phyloP scores from a whole-genome alignment of 2,888 invertebrate species.

The Zelleria hepariella region DNA sequence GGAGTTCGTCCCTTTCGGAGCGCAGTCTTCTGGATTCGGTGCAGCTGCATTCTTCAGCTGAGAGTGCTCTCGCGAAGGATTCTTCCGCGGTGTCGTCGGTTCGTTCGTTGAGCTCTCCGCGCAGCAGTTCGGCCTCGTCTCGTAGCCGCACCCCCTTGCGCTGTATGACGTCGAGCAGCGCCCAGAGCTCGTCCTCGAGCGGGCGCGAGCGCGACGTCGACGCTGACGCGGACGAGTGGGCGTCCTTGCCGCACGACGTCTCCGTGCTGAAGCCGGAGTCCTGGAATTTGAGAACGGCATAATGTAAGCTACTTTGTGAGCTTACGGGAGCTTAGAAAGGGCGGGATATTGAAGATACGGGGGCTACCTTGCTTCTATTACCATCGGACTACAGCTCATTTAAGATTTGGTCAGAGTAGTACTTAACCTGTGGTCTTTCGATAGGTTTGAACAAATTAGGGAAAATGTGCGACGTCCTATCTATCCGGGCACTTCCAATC shows the following conservation, averaged over 20 bases:
- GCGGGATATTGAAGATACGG: too few species aligned
- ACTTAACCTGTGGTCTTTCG: too few species aligned
- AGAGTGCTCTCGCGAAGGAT: constrained; percentile 69
- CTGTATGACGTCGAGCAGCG: constrained; percentile 88
- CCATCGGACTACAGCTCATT: too few species aligned
- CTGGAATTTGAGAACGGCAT: constrained; percentile 7
- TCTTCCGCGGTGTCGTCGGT: constrained; percentile 75
- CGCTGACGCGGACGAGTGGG: constrained; percentile 74
- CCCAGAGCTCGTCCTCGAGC: constrained; percentile 86
- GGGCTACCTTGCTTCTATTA: too few species aligned
- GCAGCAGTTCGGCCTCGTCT: constrained; percentile 78
- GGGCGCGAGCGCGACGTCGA: constrained; percentile 72
- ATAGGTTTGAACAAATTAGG: too few species aligned
- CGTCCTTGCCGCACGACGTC: constrained; percentile 86
- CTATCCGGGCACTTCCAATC: too few species aligned
- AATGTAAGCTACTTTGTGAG: too few species aligned
- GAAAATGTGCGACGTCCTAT: too few species aligned
- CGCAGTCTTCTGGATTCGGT: constrained; percentile 74
- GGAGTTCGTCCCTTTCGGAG: constrained; percentile 80
- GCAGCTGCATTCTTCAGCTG: constrained; percentile 31
- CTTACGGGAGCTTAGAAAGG: too few species aligned
- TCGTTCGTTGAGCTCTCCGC: constrained; percentile 59
- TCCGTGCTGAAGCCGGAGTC: constrained; percentile 94
- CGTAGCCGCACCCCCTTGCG: constrained; percentile 78
- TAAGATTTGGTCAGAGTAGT: too few species aligned